Conservation (phyloP, 2,113 vertebrate genomes). For the Globicephala melas region DNA sequence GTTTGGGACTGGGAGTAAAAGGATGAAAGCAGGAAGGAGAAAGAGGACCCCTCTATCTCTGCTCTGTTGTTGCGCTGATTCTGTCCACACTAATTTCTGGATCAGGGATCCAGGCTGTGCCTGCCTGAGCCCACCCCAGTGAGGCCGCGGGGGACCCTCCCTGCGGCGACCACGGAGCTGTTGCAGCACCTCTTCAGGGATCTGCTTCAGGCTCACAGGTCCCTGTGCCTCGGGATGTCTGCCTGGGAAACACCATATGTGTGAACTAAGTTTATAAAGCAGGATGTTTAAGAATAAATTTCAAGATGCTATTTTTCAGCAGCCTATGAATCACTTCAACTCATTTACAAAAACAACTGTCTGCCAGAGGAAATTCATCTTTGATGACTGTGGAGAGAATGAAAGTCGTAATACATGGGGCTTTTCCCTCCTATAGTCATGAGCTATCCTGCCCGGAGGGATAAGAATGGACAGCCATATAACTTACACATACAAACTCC, state of each 20-base stretch:
- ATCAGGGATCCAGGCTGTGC: accelerated
- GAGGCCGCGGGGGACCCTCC: background rate
- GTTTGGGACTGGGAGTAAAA: background rate
- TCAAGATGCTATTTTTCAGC: slow-evolving; percentile 73
- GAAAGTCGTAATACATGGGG: background rate
- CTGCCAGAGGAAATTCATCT: slow-evolving; percentile 59
- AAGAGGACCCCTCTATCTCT: background rate
- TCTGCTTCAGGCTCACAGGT: background rate
- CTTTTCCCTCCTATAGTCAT: background rate
- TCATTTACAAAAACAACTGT: slow-evolving; percentile 68
- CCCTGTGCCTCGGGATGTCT: slow-evolving; percentile 26
- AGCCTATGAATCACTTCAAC: slow-evolving; percentile 66
- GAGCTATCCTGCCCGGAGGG: background rate
- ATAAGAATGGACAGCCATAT: background rate
- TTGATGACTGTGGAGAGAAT: slow-evolving; percentile 46
- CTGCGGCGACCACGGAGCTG: background rate
- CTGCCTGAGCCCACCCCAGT: too few relatives aligned
- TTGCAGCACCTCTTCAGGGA: background rate
- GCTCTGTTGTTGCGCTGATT: background rate
- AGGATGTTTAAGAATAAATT: slow-evolving; percentile 68
- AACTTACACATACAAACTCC: background rate
- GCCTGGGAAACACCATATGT: slow-evolving; percentile 59
- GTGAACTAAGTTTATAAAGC: slow-evolving; percentile 72
- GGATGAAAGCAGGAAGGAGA: too few relatives aligned
- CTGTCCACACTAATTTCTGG: background rate